Evolutionary conservation across 2,888 invertebrate genomes (phyloP).

Genomic region (Exocentrus adspersus): DNA sequence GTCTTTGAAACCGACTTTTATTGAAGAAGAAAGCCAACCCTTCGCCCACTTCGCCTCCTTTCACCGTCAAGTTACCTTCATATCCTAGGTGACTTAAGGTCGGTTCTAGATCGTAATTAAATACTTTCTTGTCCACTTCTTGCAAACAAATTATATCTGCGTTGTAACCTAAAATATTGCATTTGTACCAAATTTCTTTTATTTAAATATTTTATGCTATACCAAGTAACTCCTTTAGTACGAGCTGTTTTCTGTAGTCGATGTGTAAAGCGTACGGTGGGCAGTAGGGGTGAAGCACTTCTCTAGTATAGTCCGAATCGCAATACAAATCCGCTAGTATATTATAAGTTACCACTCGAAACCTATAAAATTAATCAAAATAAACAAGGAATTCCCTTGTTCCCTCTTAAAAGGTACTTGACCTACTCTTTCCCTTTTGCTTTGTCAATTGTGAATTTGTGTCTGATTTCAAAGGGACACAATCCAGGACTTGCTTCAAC

Average conservation of each 20-base stretch:
- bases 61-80: conserved; percentile 73
- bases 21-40: conserved; percentile 85
- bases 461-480: conserved; percentile 86
- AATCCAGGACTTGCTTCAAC: conserved; percentile 77
- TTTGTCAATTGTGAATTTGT: conserved; percentile 72
- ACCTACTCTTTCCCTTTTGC: conserved; percentile 70
- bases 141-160: conserved; percentile 91
- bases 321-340: conserved; percentile 92
- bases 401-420: no score
- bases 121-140: conserved; percentile 89
- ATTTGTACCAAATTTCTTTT: background rate
- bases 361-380: conserved; percentile 42
- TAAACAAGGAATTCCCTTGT: conserved; percentile 10
- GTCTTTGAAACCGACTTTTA: conserved; percentile 70
- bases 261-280: conserved; percentile 83
- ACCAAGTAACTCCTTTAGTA: conserved; percentile 86
- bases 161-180: conserved; percentile 78
- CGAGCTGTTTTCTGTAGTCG: conserved; percentile 87
- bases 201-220: background rate
- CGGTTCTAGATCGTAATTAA: conserved; percentile 72
- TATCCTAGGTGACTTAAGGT: conserved; percentile 69
- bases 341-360: conserved; percentile 89
- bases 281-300: conserved; percentile 83
- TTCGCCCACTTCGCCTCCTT: conserved; percentile 80
- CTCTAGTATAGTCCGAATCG: conserved; percentile 72